Conservation (phyloP, 2,113 vertebrate genomes). For the Rhabdornis inornatus region DNA sequence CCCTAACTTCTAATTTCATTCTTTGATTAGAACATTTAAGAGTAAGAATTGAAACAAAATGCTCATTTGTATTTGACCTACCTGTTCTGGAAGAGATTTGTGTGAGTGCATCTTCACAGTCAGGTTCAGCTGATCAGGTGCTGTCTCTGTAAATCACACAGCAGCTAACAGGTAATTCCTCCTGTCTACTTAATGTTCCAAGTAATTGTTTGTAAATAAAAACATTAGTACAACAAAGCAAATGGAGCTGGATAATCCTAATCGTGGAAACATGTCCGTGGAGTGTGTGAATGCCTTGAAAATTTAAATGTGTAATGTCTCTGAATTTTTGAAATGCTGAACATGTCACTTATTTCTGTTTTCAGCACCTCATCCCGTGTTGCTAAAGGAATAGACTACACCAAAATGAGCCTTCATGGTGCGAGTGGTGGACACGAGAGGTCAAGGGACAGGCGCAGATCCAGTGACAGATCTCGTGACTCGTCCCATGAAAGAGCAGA, state of each 20-base stretch:
- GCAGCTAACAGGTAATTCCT: background rate
- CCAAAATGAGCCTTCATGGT: conserved; percentile 94
- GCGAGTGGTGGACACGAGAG: conserved; percentile 89
- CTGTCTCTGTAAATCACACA: background rate
- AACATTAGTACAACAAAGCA: background rate
- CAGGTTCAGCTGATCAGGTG: background rate
- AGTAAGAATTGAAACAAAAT: background rate
- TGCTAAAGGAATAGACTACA: conserved; percentile 79
- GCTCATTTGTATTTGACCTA: background rate
- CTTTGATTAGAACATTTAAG: background rate
- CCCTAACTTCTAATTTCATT: background rate
- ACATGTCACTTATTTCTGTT: background rate
- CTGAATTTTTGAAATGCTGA: background rate
- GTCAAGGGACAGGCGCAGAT: conserved; percentile 92
- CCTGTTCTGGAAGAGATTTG: background rate
- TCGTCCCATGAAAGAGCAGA: conserved; percentile 95
- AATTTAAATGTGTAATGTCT: background rate
- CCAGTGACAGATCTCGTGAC: conserved; percentile 95
- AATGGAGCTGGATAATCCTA: background rate
- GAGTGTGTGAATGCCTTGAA: background rate
- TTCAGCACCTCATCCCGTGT: conserved; percentile 79
- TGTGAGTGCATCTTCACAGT: background rate
- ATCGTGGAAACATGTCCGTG: background rate
- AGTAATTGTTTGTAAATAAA: background rate
- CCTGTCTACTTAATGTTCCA: background rate